These are phyloP conservation scores for Criorhina ranunculi DNA, from an alignment of 2,888 invertebrate genomes.

Conservation along the genomic window DNA sequence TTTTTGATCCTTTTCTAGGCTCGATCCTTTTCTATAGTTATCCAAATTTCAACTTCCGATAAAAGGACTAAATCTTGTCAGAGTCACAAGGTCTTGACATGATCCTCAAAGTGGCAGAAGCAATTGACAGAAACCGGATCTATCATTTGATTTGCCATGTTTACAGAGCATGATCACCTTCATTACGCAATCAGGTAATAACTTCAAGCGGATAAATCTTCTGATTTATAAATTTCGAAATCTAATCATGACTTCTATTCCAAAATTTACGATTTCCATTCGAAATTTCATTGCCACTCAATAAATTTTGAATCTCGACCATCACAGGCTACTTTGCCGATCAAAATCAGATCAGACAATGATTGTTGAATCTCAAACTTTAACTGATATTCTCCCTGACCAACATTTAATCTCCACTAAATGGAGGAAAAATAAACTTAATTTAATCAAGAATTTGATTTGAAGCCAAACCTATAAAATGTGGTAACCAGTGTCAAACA, in stretches of 20 bases:
- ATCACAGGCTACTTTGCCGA: constrained; percentile 19
- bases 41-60: too few relatives aligned
- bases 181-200: constrained; percentile 26
- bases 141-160: neutral
- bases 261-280: constrained; percentile 29
- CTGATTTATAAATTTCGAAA: constrained; percentile 25
- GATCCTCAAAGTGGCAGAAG: too few relatives aligned
- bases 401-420: neutral
- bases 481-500: constrained; percentile 1
- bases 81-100: too few relatives aligned
- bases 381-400: neutral
- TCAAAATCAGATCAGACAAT: constrained; percentile 25
- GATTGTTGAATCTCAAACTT: neutral
- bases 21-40: too few relatives aligned
- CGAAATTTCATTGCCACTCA: constrained; percentile 27
- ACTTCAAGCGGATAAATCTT: neutral
- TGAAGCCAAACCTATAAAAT: constrained; percentile 36
- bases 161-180: neutral
- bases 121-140: too few relatives aligned
- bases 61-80: too few relatives aligned
- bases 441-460: constrained; percentile 18
- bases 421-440: too few relatives aligned
- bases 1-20: too few relatives aligned
- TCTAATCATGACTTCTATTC: constrained; percentile 18
- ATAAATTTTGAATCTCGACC: constrained; percentile 19